Percentiles rank a stretch among this genome's conserved stretches.
These are phyloP conservation scores for Nephrotoma appendiculata DNA, from an alignment of 2,888 invertebrate genomes.

Conservation along the genomic window DNA sequence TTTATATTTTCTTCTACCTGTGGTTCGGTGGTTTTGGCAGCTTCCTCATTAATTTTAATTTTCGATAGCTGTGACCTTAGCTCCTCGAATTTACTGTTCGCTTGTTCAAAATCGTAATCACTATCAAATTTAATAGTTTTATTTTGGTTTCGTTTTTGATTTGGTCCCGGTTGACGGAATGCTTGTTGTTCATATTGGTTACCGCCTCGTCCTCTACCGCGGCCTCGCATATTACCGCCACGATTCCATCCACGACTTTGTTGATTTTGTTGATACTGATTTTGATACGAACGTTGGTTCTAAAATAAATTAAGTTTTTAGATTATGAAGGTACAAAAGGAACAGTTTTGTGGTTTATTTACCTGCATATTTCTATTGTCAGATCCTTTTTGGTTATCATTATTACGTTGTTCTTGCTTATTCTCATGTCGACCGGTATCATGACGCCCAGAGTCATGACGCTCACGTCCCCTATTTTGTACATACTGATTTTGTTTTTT, in stretches of 20 bases:
- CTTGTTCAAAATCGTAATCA: constrained; percentile 97
- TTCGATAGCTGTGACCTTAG: constrained; percentile 73
- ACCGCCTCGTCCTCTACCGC: constrained; percentile 27
- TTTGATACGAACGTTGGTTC: constrained; percentile 27
- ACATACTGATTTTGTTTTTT: constrained; percentile 15
- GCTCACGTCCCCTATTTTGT: constrained; percentile 23
- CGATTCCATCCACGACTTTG: constrained; percentile 28
- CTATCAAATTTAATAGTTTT: constrained; percentile 83
- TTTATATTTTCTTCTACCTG: constrained; percentile 19
- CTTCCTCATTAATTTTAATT: constrained; percentile 53
- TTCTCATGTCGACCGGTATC: constrained; percentile 10
- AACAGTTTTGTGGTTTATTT: neutral
- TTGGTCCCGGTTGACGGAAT: constrained; percentile 35
- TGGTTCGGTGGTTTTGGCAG: constrained; percentile 33
- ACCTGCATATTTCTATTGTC: neutral
- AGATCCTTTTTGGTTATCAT: constrained; percentile 22
- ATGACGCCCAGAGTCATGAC: constrained; percentile 28
- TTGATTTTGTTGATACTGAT: constrained; percentile 22
- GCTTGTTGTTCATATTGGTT: constrained; percentile 18
- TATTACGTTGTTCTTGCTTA: constrained; percentile 23
- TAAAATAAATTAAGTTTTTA: constrained; percentile 12
- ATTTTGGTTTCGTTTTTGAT: constrained; percentile 39
- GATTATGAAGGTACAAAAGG: neutral
- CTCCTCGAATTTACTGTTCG: constrained; percentile 94
- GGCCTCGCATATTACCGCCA: constrained; percentile 30